Evolutionary conservation across 2,888 invertebrate species (phyloP), one percentile per base, ranked within the genome.

Genomic region (Siphlonurus alternatus): DNA sequence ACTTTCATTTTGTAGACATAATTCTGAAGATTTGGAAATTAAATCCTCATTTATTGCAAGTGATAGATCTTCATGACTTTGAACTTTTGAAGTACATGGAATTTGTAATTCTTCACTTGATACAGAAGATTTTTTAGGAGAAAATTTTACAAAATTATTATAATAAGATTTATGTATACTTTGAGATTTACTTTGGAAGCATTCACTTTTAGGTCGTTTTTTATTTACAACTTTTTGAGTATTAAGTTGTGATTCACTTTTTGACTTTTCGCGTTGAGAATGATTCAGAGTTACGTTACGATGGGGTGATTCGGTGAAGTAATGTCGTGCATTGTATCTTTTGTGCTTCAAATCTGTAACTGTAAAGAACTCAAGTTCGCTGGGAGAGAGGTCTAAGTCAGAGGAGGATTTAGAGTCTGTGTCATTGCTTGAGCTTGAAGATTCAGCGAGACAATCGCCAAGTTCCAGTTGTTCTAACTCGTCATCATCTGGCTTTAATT

Each of bases 341-440:
- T 38, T 38, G 5, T 38, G 38, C 15, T 38, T 38, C 38, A 38
- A 38, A 15, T 38, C 38, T 10, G 38, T 38, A 10, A 38, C 5
- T 10, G 38, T 38, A 15, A 38, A 38, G 38, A 38, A 38, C 15
- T 38, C 86, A 61, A 85, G 78, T 68, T 86, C 87, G 64, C 83
- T 81, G 2, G 66, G 66, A n/a, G 65, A 64, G 7, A 65, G 23
- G n/a, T 54, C 63, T 2, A 23, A 3, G n/a, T 22, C 2, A 77
- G 78, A 22, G 77, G 76, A 66, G 7, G 66, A 61, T 61, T 64
- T 63, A n/a, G n/a, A n/a, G 63, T 62, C 56, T 63, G 60, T 18
- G 15, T 60, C 23, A 15, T 15, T 38, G 5, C 15, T 15, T 10
- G 15, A 5, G 38, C 38, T 38, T 15, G 38, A 15, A 10, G 38